Evolutionary conservation across 2,113 vertebrate genomes (phyloP), one percentile per base, ranked within the genome.

Genomic region (Syngnathus typhle): DNA sequence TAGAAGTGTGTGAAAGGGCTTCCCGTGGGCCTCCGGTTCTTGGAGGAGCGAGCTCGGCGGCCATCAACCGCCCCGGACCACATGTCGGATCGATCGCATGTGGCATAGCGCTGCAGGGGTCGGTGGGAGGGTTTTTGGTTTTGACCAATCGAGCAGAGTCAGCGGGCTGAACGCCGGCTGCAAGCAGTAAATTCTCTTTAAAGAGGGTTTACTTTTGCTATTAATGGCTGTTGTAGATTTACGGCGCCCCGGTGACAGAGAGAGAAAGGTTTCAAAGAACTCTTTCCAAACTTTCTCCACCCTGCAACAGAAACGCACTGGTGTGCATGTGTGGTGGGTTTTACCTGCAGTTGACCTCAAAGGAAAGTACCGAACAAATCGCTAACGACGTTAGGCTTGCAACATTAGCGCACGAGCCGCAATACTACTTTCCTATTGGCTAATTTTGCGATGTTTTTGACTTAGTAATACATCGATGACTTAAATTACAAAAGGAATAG

Each of bases 201-300:
- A 91, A 92, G 84, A 87, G 85, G 87, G 83, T 90, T 91, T 86
- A 86, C 81, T 85, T 86, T 87, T 87, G 81, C 85, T 88, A 91
- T 91, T 89, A 90, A 91, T 89, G 85, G 86, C 68, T 49, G 77
- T 68, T 76, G 78, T 88, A 91, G 91, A 91, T 91, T 87, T 86
- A 81, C 46, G 3, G 74, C 55, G 67, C 67, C 68, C 60, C 60
- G 67, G 79, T 73, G 75, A 79, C 79, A 82, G 71, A 73, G 59
- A 73, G 59, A 75, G 61, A 84, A 69, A 76, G 58, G 70, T 85
- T 87, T 88, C 86, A 80, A 78, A 88, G 82, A 62, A 70, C 37
- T 46, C 67, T 43, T 47, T 55, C 46, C 41, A 62, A 62, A 62
- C 60, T 54, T 64, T 76, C 62, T 72, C 54, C 51, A n/a, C 71